Base-by-base conservation (phyloP, 2,113 vertebrate species). In the Thamnophis sirtalis region DNA sequence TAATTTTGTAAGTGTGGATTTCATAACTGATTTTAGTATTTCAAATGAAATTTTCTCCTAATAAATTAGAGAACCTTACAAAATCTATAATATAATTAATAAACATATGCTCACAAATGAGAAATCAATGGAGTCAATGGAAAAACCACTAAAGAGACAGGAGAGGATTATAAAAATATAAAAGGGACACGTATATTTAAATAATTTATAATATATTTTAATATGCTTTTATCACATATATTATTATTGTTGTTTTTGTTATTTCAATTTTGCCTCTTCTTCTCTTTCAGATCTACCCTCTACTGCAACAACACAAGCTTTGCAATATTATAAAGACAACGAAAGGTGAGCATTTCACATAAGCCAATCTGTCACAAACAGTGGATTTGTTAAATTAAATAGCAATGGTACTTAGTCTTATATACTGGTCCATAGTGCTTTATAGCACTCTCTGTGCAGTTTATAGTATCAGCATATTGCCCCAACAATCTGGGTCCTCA, bases 331-430 rank as follows among this genome's bases (percentile, higher is more conserved):
- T 33, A 84, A 55, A 93, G 21, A 5, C 1, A n/a, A 0, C 0
- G 48, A 43, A 94, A 84, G 43, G 84, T 93, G 87, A 92, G 58
- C 48, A 89, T 51, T 90, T 0, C 49, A 1, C 55, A 80, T 60
- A 87, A 54, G 13, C 50, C 11, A 48, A 15, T 89, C 54, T 43
- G n/a, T 93, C 49, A 86, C 2, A 51, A 53, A 28, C 11, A 93
- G 56, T 50, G 93, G 91, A 91, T 68, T 90, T 91, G 92, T 5
- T 88, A 88, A 86, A 87, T 63, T 48, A 38, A 58, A 63, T 38
- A 3, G 60, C 60, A 68, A 5, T 68, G n/a, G 60, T 11, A 68
- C 28, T 68, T 68, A 68, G 4, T 15, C 1, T 63, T 63, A 63
- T 63, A 63, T 63, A 28, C 26, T 68, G 60, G 9, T 68, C 10